Percentiles rank a stretch among this genome's conserved stretches.
Conservation (phyloP, 1,140 invertebrate species). For the Mactra quadrangularis region DNA sequence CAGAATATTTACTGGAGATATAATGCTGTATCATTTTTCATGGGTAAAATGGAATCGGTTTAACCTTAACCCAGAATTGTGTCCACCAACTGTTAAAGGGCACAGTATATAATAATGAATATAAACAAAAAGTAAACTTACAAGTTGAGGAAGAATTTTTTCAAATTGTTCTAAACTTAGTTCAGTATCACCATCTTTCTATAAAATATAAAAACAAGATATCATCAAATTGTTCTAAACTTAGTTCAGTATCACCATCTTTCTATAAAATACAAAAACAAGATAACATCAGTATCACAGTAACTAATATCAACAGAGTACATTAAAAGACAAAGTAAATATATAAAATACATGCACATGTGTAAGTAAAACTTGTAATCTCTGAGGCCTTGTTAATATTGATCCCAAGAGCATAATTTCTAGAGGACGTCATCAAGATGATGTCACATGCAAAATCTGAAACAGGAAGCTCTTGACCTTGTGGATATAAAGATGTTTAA, state of each 20-base stretch:
- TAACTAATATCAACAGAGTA: background rate
- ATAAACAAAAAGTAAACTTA: no score
- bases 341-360: background rate
- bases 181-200: conserved; percentile 60
- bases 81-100: background rate
- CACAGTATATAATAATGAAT: no score
- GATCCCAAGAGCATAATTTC: background rate
- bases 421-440: background rate
- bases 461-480: no score
- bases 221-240: conserved; percentile 61
- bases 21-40: background rate
- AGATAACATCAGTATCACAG: background rate
- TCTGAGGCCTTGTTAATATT: no score
- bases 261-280: conserved; percentile 42
- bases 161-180: conserved; percentile 65
- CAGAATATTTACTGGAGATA: no score
- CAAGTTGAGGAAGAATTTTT: conserved; percentile 66
- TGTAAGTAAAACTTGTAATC: background rate
- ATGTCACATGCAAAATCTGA: no score
- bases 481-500: no score
- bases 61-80: background rate
- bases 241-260: conserved; percentile 56
- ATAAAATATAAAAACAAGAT: conserved; percentile 21
- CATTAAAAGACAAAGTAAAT: background rate
- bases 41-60: background rate